Evolutionary conservation across 2,888 invertebrate genomes (phyloP).

Genomic region (Andricus quercusramuli): DNA sequence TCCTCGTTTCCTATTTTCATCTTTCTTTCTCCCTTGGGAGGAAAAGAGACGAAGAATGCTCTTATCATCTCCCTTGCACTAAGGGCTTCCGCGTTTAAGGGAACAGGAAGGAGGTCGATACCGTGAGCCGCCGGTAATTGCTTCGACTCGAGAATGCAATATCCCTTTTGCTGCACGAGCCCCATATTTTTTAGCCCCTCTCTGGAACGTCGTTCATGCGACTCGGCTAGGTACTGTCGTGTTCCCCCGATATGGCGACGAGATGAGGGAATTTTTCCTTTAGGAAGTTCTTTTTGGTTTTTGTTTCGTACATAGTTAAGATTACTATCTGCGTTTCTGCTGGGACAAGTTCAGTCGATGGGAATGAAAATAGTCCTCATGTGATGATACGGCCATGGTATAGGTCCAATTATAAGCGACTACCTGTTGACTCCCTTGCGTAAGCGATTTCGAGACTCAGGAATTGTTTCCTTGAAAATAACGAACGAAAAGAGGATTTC

Average conservation of each 20-base stretch:
- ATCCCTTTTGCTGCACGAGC: conserved; percentile 59
- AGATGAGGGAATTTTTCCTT: background rate
- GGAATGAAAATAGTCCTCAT: conserved; percentile 11
- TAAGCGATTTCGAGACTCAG: conserved; percentile 24
- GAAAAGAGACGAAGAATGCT: conserved; percentile 29
- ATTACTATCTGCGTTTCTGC: background rate
- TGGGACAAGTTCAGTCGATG: background rate
- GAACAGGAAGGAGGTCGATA: conserved; percentile 52
- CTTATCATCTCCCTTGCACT: conserved; percentile 49
- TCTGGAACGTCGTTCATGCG: conserved; percentile 23
- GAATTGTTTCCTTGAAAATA: conserved; percentile 16
- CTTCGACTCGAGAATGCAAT: conserved; percentile 71
- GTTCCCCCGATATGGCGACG: conserved; percentile 23
- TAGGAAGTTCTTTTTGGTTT: background rate
- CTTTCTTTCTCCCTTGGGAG: conserved; percentile 33
- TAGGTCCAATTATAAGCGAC: conserved; percentile 30
- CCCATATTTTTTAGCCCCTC: conserved; percentile 33
- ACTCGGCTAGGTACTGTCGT: conserved; percentile 7
- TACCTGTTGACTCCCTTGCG: conserved; percentile 36
- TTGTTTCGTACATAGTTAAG: background rate
- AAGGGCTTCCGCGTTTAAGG: conserved; percentile 52
- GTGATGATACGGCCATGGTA: conserved; percentile 4
- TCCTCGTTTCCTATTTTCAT: conserved; percentile 17
- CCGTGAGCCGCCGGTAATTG: conserved; percentile 66
- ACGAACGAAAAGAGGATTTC: conserved; percentile 13